These are phyloP conservation scores for Aphaenogaster floridana DNA, from an alignment of 1,140 invertebrate species.

Conservation along the genomic window DNA sequence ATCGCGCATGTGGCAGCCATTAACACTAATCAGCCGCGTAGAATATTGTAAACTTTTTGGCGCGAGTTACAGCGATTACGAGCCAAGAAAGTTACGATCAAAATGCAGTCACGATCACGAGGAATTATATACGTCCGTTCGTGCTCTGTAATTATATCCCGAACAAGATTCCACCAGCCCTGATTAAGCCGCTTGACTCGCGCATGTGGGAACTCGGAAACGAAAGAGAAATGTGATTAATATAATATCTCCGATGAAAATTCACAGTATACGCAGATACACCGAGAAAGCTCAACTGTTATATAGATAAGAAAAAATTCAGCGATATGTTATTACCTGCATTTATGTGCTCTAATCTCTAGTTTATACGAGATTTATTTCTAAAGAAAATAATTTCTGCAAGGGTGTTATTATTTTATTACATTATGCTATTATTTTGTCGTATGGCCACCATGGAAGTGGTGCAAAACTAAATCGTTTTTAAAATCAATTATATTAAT, in stretches of 20 bases:
- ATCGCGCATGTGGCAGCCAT: constrained; percentile 2
- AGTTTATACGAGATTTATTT: not conserved
- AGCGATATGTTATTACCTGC: not conserved
- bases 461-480: not conserved
- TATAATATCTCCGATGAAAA: not conserved
- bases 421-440: not conserved
- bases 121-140: constrained; percentile 44
- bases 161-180: constrained; percentile 45
- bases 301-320: not conserved
- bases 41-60: constrained; percentile 56
- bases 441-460: not conserved
- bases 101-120: constrained; percentile 51
- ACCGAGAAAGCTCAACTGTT: not conserved
- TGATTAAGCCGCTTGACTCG: constrained; percentile 57
- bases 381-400: not conserved
- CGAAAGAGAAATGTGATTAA: not conserved
- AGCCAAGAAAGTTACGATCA: constrained; percentile 57
- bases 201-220: constrained; percentile 40
- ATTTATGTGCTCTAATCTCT: not conserved
- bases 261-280: not conserved
- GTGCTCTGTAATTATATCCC: constrained; percentile 62
- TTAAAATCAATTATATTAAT: not conserved
- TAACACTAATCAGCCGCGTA: constrained; percentile 49
- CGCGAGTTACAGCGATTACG: constrained; percentile 25
- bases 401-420: not conserved